These are phyloP conservation scores for Machaerirhynchus nigripectus DNA, from an alignment of 2,113 vertebrate genomes.

Conservation along the genomic window DNA sequence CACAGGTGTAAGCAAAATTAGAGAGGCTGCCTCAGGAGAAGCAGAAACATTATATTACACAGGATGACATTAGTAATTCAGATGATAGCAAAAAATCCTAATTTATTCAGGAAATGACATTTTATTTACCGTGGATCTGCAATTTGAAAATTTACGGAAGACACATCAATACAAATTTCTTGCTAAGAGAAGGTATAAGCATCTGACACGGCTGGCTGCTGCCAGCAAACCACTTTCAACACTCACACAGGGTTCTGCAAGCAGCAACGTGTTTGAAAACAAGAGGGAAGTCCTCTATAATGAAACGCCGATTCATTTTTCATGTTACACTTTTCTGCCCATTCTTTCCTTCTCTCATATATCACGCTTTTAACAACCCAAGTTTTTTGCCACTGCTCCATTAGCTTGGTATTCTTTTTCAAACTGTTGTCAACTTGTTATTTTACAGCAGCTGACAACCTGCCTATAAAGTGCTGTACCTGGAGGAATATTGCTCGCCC, in stretches of 20 bases:
- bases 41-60: conserved; percentile 36
- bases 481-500: not conserved
- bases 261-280: not conserved
- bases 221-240: conserved; percentile 33
- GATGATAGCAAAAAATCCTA: conserved; percentile 60
- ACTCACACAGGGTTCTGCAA: not conserved
- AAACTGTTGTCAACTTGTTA: conserved; percentile 35
- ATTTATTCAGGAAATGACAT: conserved; percentile 78
- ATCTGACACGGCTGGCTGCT: conserved; percentile 51
- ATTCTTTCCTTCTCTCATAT: conserved; percentile 19
- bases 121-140: conserved; percentile 72
- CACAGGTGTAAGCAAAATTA: conserved; percentile 64
- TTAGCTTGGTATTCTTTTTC: conserved; percentile 49
- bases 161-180: conserved; percentile 54
- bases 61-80: conserved; percentile 61
- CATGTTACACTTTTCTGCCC: conserved; percentile 19
- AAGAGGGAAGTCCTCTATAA: conserved; percentile 17
- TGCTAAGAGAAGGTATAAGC: conserved; percentile 39
- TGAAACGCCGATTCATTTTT: conserved; percentile 56
- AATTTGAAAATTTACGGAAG: conserved; percentile 67
- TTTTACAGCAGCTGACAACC: conserved; percentile 39
- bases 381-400: conserved; percentile 46
- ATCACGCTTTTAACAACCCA: conserved; percentile 57
- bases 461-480: not conserved
- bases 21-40: conserved; percentile 48